Percentiles rank a stretch among this genome's conserved stretches.
Conservation (phyloP, 2,797 vertebrate species). For the Paramormyrops hopkinsi region DNA sequence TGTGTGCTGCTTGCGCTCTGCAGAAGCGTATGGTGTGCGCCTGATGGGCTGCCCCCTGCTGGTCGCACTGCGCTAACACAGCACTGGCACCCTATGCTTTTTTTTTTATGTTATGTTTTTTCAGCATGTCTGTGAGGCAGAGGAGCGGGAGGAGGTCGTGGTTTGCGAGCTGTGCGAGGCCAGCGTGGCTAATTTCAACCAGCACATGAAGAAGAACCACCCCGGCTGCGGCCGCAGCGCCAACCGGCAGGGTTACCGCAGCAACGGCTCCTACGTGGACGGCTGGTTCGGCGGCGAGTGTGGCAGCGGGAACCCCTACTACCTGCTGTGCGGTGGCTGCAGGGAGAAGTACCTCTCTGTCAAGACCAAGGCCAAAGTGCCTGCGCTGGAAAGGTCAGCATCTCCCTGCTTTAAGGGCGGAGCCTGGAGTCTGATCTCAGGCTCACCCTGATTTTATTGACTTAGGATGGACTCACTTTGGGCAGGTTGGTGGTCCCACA, state of each 20-base stretch:
- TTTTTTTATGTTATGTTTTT: constrained; percentile 27
- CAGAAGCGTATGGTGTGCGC: neutral
- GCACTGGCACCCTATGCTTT: neutral
- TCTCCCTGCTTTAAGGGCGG: neutral
- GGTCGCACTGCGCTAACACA: neutral
- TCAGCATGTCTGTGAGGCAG: constrained; percentile 94
- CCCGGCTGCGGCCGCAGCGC: constrained; percentile 91
- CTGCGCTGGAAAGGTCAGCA: constrained; percentile 80
- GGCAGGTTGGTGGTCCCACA: neutral
- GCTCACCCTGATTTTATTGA: neutral
- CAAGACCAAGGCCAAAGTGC: constrained; percentile 82
- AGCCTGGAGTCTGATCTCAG: neutral
- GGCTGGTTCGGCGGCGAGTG: constrained; percentile 98
- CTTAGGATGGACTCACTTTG: neutral
- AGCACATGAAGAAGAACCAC: constrained; percentile 97
- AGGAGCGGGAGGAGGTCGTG: constrained; percentile 91
- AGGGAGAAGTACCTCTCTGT: constrained; percentile 87
- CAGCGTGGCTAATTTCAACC: constrained; percentile 91
- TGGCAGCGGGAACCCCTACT: constrained; percentile 94
- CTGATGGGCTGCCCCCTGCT: neutral
- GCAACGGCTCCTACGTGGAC: constrained; percentile 95
- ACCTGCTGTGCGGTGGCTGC: constrained; percentile 85
- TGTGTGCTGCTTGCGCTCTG: neutral
- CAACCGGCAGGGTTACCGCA: constrained; percentile 93
- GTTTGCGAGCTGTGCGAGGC: constrained; percentile 93